phyloP scores from a whole-genome alignment of 2,113 vertebrate genomes.

The Thamnophis sirtalis region DNA sequence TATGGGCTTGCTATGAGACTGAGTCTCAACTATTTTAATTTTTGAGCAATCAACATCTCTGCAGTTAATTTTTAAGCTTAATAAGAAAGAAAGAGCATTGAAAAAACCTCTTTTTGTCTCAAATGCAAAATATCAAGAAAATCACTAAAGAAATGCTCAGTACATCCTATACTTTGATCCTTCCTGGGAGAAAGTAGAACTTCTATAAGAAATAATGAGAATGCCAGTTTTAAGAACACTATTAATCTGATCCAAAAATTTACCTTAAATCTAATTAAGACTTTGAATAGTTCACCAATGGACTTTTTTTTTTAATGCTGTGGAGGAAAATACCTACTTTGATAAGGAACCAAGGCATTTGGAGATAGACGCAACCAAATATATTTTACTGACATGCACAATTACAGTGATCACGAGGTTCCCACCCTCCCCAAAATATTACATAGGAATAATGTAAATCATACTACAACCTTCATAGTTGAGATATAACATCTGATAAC shows the following conservation, averaged over 20 bases:
- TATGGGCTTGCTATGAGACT: neutral
- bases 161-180: neutral
- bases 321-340: neutral
- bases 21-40: neutral
- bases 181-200: neutral
- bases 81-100: neutral
- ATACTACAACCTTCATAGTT: neutral
- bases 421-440: neutral
- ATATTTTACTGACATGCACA: neutral
- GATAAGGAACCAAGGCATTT: neutral
- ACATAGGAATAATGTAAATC: neutral
- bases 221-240: neutral
- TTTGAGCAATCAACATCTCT: neutral
- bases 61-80: neutral
- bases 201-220: neutral
- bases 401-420: neutral
- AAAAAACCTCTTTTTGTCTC: neutral
- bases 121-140: neutral
- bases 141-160: neutral
- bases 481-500: neutral
- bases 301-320: neutral
- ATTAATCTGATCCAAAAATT: neutral
- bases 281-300: neutral
- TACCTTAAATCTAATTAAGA: neutral
- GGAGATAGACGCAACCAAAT: neutral